Evolutionary conservation across 2,113 vertebrate genomes (phyloP).

Genomic region (Camelus bactrianus): DNA sequence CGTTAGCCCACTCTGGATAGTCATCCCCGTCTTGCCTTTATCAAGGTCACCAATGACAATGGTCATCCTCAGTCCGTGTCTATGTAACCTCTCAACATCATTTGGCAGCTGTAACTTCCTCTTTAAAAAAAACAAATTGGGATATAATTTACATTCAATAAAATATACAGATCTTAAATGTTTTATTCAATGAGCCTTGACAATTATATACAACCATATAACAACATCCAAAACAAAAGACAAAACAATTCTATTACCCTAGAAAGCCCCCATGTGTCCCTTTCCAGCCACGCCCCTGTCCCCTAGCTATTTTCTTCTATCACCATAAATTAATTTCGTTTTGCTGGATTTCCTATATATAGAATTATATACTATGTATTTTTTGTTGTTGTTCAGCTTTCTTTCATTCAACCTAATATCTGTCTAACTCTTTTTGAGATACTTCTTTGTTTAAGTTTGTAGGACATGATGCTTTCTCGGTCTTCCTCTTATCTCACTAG

Average conservation of each 20-base stretch:
- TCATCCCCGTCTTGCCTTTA: neutral
- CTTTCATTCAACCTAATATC: neutral
- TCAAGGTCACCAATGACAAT: neutral
- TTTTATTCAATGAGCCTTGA: neutral
- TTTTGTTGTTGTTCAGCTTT: neutral
- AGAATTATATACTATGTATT: neutral
- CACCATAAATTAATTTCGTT: neutral
- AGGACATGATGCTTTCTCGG: neutral
- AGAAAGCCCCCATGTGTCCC: neutral
- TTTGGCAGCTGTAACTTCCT: conserved; percentile 46
- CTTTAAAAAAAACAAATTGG: neutral
- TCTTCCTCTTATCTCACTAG: neutral
- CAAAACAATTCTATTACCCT: neutral
- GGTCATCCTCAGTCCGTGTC: neutral
- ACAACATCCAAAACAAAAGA: neutral
- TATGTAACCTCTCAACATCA: conserved; percentile 61
- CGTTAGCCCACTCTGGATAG: neutral
- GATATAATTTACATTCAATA: conserved; percentile 3
- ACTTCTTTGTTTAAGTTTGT: conserved; percentile 6
- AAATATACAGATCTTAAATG: neutral
- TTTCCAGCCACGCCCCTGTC: neutral
- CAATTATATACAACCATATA: neutral
- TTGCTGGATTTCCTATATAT: neutral
- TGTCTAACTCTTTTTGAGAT: neutral
- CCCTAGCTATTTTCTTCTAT: neutral